Base-by-base conservation (phyloP, 2,888 invertebrate genomes). In the Sinohyriopsis cumingii region DNA sequence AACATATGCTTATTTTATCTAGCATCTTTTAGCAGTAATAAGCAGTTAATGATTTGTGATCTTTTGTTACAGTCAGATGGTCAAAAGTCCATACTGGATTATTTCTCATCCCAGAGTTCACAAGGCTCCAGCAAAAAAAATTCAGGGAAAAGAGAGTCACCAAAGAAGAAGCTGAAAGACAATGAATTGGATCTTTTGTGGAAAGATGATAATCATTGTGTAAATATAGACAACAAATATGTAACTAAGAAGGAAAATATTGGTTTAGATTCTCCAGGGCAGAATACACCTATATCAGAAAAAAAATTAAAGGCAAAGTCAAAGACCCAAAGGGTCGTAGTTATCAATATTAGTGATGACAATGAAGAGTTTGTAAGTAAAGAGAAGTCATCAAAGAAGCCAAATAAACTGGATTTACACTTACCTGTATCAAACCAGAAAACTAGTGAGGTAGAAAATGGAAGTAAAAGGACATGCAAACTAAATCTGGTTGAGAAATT, bases 81-180 rank as follows among this genome's bases (percentile, higher is more conserved):
- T 67, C 87, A 87, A 72, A 84, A 78, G 61, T 84, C 82, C 24
- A 82, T 87, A 53, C 70, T 81, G 53, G 82, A 85, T 63, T 87
- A 83, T 73, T 84, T 86, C 69, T 68, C 76, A 12, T 66, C 72
- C 22, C 45, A 45, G 45, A 45, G 45, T 45, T 45, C 72, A 76
- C 24, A 68, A 59, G 19, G 57, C 59, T 56, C 25, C 59, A 12
- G 33, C 28, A 20, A 55, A 62, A 19, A 6, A 55, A 64, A 18
- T 24, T 20, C 22, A 15, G 18, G 24, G n/a, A 20, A 33, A 57
- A 3, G 24, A 59, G 55, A 59, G 54, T 24, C 28, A 22, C 65
- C 28, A 59, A 69, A 63, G 65, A 28, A 65, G 45, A 64, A 45
- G 24, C 54, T 22, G 53, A 45, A 65, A 55, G 6, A 28, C 54